Percentiles rank a stretch among this genome's conserved stretches.
Conservation (phyloP, 2,888 invertebrate genomes). For the Acholoe squamosa region DNA sequence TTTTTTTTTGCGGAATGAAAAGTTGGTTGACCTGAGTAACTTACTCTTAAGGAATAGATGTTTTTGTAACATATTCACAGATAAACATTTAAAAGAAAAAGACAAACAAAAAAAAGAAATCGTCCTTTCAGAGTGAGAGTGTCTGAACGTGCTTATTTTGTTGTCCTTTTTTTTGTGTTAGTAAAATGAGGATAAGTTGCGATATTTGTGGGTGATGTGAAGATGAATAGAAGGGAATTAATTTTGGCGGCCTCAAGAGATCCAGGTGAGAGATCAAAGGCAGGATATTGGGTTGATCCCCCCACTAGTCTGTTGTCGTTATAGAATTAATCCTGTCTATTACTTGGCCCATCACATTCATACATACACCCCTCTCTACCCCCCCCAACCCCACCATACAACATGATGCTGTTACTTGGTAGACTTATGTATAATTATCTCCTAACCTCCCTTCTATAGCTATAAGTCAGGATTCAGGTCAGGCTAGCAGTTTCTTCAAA, state of each 20-base stretch:
- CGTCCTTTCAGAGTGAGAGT: neutral
- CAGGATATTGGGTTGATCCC: slow-evolving; percentile 18
- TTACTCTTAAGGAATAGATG: neutral
- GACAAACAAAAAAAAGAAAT: neutral
- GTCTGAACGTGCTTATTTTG: neutral
- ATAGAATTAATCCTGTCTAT: slow-evolving; percentile 55
- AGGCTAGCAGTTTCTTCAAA: slow-evolving; percentile 4
- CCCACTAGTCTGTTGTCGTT: neutral
- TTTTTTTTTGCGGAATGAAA: neutral
- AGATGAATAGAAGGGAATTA: neutral
- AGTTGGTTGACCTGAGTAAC: neutral
- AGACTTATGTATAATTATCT: slow-evolving; percentile 7
- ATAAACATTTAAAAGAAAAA: neutral
- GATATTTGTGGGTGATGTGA: neutral
- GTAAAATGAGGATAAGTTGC: neutral
- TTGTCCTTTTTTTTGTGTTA: neutral
- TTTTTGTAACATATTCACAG: neutral
- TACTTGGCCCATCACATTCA: slow-evolving; percentile 24
- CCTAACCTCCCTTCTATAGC: neutral
- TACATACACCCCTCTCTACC: neutral
- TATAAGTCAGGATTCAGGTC: slow-evolving; percentile 36
- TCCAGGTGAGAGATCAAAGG: slow-evolving; percentile 54
- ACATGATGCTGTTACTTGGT: slow-evolving; percentile 11
- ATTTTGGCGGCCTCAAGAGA: neutral
- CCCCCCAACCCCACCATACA: neutral